Percentiles rank a stretch among this genome's conserved stretches.
These are phyloP conservation scores for Mya arenaria DNA, from an alignment of 1,140 invertebrate species.

Conservation along the genomic window DNA sequence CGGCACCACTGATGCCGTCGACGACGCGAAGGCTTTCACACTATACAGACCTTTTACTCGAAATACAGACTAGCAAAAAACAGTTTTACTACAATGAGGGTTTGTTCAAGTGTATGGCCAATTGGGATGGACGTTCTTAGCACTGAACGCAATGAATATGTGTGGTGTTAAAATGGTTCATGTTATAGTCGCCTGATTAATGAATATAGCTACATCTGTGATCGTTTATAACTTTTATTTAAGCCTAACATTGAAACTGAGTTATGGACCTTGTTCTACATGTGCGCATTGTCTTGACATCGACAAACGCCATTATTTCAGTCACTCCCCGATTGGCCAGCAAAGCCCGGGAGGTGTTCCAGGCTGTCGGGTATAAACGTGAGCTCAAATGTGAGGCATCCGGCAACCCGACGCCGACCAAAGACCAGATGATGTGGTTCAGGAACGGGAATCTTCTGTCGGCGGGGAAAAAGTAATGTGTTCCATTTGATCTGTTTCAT, in stretches of 20 bases:
- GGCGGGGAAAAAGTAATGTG: too few relatives aligned
- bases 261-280: background rate
- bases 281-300: background rate
- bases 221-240: background rate
- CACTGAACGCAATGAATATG: background rate
- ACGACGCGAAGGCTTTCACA: too few relatives aligned
- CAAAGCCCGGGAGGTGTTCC: background rate
- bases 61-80: too few relatives aligned
- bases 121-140: too few relatives aligned
- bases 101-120: too few relatives aligned
- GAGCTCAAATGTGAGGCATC: conserved; percentile 37
- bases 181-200: background rate
- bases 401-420: conserved; percentile 39
- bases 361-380: conserved; percentile 33
- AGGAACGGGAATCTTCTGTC: too few relatives aligned
- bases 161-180: background rate
- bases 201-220: background rate
- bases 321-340: conserved; percentile 18
- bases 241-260: background rate
- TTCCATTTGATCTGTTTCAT: too few relatives aligned
- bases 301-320: background rate
- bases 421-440: conserved; percentile 38
- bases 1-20: too few relatives aligned
- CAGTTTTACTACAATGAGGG: too few relatives aligned
- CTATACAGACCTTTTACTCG: too few relatives aligned